Evolutionary conservation across 2,113 vertebrate species (phyloP).

Genomic region (Phyllostomus hastatus): DNA sequence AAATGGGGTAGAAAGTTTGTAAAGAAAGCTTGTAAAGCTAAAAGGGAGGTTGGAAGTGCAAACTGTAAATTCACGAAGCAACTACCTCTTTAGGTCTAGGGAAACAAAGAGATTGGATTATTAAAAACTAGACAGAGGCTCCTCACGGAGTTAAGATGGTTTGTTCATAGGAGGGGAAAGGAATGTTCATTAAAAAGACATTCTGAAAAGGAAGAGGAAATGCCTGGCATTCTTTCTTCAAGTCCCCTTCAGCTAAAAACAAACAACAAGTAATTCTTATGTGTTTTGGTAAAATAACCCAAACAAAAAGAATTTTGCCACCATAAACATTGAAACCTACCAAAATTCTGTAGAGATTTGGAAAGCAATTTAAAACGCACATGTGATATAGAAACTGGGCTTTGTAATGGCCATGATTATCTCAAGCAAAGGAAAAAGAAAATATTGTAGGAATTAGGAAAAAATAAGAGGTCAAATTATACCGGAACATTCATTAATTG

Average conservation of each 20-base stretch:
- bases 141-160: background rate
- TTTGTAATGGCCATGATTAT: background rate
- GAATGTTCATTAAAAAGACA: conserved; percentile 65
- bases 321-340: conserved; percentile 18
- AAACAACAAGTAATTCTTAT: conserved; percentile 57
- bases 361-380: background rate
- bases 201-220: conserved; percentile 68
- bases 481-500: background rate
- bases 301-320: conserved; percentile 49
- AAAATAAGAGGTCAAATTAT: background rate
- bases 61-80: background rate
- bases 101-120: background rate
- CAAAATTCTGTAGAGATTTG: background rate
- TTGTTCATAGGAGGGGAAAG: conserved; percentile 31
- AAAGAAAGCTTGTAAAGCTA: background rate
- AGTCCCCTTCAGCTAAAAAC: conserved; percentile 61
- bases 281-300: conserved; percentile 36
- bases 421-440: conserved; percentile 1
- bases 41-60: background rate
- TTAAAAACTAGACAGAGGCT: background rate
- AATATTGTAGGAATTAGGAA: background rate
- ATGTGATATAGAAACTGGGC: background rate
- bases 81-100: background rate
- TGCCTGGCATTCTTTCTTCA: conserved; percentile 66
- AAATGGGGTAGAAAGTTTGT: background rate